phyloP scores from a whole-genome alignment of 2,113 vertebrate species.

The Pterophyllum scalare region DNA sequence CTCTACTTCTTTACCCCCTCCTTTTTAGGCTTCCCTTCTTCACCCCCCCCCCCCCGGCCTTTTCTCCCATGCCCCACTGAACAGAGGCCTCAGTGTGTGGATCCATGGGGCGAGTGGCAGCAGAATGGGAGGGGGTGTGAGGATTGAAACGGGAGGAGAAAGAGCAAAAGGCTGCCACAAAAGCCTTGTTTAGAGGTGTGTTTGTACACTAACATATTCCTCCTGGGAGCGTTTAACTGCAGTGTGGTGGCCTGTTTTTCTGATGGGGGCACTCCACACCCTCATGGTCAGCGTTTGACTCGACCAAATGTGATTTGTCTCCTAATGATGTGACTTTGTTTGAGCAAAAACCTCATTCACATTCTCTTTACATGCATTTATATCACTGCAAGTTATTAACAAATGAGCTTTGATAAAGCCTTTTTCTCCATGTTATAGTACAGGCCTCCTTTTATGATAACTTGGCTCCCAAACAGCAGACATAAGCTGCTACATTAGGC shows the following conservation, averaged over 20 bases:
- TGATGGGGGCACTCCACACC: background rate
- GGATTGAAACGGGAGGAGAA: constrained; percentile 41
- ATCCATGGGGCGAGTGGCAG: constrained; percentile 42
- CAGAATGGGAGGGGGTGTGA: constrained; percentile 24
- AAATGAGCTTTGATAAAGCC: too few relatives aligned
- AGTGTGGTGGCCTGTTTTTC: constrained; percentile 4
- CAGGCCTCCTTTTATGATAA: background rate
- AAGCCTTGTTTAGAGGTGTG: constrained; percentile 45
- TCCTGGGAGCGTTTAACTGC: constrained; percentile 36
- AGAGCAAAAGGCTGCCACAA: constrained; percentile 53
- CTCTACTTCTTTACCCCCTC: constrained; percentile 3
- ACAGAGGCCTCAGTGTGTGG: constrained; percentile 80
- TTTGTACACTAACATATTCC: constrained; percentile 21
- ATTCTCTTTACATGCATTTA: too few relatives aligned
- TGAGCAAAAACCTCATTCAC: too few relatives aligned
- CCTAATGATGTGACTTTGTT: too few relatives aligned
- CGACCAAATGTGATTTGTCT: too few relatives aligned
- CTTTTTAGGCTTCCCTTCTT: constrained; percentile 17
- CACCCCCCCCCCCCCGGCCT: constrained; percentile 18
- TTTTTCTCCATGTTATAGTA: background rate
- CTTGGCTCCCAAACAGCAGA: too few relatives aligned
- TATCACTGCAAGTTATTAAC: too few relatives aligned
- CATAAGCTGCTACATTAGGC: background rate
- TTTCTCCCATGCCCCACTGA: constrained; percentile 58
- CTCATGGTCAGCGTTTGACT: background rate